Evolutionary conservation across 2,113 vertebrate genomes (phyloP), one percentile per base, ranked within the genome.

Genomic region (Rallus limicola): DNA sequence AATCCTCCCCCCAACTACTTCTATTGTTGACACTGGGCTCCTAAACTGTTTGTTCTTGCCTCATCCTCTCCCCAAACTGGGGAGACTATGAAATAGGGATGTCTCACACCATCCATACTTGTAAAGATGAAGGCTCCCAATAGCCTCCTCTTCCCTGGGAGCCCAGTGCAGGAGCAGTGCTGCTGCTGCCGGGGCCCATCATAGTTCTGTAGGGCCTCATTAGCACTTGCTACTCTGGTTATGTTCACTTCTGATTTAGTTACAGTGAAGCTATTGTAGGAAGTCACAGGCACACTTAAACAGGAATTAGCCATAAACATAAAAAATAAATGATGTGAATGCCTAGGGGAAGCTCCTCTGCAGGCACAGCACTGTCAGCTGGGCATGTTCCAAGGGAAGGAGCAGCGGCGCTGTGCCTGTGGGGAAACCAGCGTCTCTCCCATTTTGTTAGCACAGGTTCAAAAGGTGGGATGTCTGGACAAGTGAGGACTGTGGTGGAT

Each of bases 151-250:
- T 70, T 85, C 18, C 6, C 16, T 1, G 4, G 53, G 38, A 88
- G 24, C 31, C 17, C 3, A 0, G 59, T 1, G 4, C 5, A 15
- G 53, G 34, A 65, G 44, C 0, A 0, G 5, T 31, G 44, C 48
- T 89, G 64, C 0, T 6, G 67, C 67, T 80, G 59, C 72, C 1
- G 2, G 50, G 92, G 86, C 50, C 31, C 18, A 2, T 83, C 68
- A 36, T 1, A 2, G 29, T 70, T 88, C 80, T 77, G 64, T 38
- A 40, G 24, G 56, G 33, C 46, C 80, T 88, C 13, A 6, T 69
- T 83, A 93, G 60, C 4, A 5, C 55, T 86, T 34, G 40, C 63
- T 77, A 65, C 55, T 86, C 83, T 34, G 60, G 63, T 89, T 79
- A n/a, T 78, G 36, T 89, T 93, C 44, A 18, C 50, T 90, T 80